Evolutionary conservation across 1,140 invertebrate genomes (phyloP), one percentile per base, ranked within the genome.

Genomic region (Drosophila funebris): DNA sequence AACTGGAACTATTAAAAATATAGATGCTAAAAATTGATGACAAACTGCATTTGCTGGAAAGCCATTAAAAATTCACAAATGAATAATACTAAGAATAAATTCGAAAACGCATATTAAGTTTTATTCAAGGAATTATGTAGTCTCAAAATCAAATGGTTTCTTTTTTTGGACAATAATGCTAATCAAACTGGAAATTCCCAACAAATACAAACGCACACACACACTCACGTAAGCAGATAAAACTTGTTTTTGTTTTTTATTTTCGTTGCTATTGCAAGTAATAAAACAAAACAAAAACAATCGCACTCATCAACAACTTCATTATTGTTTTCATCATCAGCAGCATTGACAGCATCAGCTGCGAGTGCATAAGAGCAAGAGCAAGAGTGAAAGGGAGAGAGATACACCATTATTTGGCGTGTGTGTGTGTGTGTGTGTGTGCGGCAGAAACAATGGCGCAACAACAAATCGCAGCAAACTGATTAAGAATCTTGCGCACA

Each of bases 241-340:
- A 82, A 82, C 77, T 43, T 8, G 77, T 76, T 79, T 79, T 4
- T 18, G 27, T 37, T 3, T 41, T 41, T 13, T 27, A 5, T 36
- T 9, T 3, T 36, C 9, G 11, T 24, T 43, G 44, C 22, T 48
- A 57, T 61, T 78, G 75, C 72, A 75, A 66, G 68, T 52, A 68
- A 61, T 24, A 37, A 31, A 69, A 52, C 27, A 52, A 27, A 44
- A 22, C 16, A 2, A 48, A 33, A 52, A 44, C 11, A 50, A 62
- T 20, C 41, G 37, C 48, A 69, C 18, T 71, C 57, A 48, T 33
- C 27, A 44, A 68, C 22, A 41, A 36, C 22, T 62, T 57, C 64
- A 20, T 44, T 20, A 18, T 33, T n/a, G 18, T 33, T 53, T 43
- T 58, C 36, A 66, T 67, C 46, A 77, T 36, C 18, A 57, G 9